These are phyloP conservation scores for Leptopilina syphax DNA, from an alignment of 2,888 invertebrate genomes.

Conservation along the genomic window DNA sequence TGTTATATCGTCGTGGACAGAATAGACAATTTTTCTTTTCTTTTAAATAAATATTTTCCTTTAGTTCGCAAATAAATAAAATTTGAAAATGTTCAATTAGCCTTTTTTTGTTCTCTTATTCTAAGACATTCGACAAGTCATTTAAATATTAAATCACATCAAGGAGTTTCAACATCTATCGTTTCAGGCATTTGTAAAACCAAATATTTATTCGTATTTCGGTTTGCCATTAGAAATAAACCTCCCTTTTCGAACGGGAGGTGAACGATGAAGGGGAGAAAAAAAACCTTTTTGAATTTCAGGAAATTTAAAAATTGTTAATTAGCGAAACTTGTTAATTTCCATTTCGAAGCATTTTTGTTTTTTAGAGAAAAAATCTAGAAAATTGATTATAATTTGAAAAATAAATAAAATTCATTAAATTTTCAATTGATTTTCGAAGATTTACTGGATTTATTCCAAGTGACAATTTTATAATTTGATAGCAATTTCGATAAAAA, in stretches of 20 bases:
- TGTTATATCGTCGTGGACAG: neutral
- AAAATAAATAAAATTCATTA: no score
- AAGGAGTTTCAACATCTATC: constrained; percentile 24
- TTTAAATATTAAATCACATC: constrained; percentile 33
- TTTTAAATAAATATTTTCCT: constrained; percentile 18
- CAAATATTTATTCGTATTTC: constrained; percentile 26
- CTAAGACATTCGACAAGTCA: constrained; percentile 17
- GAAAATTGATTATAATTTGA: no score
- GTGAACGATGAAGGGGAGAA: no score
- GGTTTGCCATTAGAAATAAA: constrained; percentile 24
- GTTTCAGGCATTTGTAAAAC: constrained; percentile 19
- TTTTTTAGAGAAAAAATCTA: constrained; percentile 19
- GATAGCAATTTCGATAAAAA: neutral
- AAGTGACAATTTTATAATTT: neutral
- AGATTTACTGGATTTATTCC: neutral
- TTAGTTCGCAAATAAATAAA: constrained; percentile 13
- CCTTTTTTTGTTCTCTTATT: constrained; percentile 11
- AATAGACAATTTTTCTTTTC: neutral
- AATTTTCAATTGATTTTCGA: no score
- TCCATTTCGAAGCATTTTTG: constrained; percentile 21
- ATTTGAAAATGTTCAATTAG: neutral
- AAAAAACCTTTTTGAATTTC: constrained; percentile 39
- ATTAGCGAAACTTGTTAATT: neutral
- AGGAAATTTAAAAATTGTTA: constrained; percentile 4
- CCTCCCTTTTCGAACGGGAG: neutral